phyloP scores from a whole-genome alignment of 2,113 vertebrate genomes.

The Sitta europaea region DNA sequence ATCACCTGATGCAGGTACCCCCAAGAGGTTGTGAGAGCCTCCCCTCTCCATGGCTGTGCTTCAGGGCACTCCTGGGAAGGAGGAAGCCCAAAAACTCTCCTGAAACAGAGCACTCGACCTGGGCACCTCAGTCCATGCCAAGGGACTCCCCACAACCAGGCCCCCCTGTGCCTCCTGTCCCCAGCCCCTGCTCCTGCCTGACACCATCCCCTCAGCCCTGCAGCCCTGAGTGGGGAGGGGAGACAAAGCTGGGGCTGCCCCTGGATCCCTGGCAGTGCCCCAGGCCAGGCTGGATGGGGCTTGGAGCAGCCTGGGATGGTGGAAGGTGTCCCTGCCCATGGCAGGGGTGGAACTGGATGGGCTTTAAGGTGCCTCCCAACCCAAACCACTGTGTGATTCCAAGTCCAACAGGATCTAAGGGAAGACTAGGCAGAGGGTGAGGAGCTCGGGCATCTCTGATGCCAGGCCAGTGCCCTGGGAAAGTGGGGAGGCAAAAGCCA shows the following conservation, averaged over 20 bases:
- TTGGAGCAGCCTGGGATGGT: not conserved
- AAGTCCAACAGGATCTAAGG: not conserved
- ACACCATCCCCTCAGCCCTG: not conserved
- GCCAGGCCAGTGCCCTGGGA: not conserved
- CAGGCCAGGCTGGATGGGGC: fast-evolving
- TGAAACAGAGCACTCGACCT: not conserved
- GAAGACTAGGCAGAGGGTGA: not conserved
- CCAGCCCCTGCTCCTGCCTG: not conserved
- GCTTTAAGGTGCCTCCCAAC: not conserved
- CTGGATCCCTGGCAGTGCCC: not conserved
- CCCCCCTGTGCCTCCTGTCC: not conserved
- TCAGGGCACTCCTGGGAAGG: not conserved
- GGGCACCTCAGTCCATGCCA: not conserved
- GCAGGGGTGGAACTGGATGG: not conserved
- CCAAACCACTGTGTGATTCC: not conserved
- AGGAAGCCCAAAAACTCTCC: not conserved
- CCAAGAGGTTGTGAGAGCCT: not conserved
- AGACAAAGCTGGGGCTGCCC: not conserved
- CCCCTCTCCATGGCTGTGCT: not conserved
- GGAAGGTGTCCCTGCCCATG: not conserved
- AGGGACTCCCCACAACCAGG: not conserved
- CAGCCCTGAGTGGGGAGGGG: not conserved
- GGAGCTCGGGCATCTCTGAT: not conserved
- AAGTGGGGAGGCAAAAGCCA: not conserved
- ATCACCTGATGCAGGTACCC: not conserved